A percentile compares a stretch with the other conserved stretches of the same genome.
phyloP scores from a whole-genome alignment of 1,140 invertebrate species.

The Euwallacea fornicatus region DNA sequence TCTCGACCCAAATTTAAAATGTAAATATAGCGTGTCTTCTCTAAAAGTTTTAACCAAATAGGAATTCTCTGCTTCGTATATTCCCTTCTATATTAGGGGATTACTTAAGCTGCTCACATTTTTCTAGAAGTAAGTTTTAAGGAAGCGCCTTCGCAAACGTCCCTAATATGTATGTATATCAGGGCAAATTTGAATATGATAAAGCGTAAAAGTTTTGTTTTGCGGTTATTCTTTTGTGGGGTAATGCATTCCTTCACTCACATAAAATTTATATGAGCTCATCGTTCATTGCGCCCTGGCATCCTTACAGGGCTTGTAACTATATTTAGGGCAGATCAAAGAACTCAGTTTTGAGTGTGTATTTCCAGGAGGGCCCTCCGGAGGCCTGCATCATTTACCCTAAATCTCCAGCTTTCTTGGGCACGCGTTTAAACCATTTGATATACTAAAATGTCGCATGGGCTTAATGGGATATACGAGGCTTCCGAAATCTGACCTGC shows the following conservation, averaged over 20 bases:
- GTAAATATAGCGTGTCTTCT: slow-evolving; percentile 16
- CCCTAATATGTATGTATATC: too few relatives aligned
- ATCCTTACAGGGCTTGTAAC: too few relatives aligned
- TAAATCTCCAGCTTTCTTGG: neutral
- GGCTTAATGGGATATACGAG: slow-evolving; percentile 16
- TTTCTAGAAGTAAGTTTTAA: neutral
- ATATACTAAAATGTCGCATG: slow-evolving; percentile 13
- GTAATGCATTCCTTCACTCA: too few relatives aligned
- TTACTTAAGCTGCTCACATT: neutral
- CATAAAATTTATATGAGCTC: too few relatives aligned
- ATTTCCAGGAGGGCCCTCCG: neutral
- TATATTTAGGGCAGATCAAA: too few relatives aligned
- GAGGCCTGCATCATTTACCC: neutral
- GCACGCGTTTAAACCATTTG: slow-evolving; percentile 11
- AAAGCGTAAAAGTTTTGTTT: too few relatives aligned
- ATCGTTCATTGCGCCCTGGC: too few relatives aligned
- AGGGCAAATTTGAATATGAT: too few relatives aligned
- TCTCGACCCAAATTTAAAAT: slow-evolving; percentile 16
- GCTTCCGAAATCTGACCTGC: slow-evolving; percentile 21
- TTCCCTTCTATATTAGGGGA: slow-evolving; percentile 5
- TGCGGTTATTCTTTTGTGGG: too few relatives aligned
- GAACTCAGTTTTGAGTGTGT: too few relatives aligned
- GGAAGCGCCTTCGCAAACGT: too few relatives aligned
- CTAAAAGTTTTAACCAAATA: slow-evolving; percentile 27
- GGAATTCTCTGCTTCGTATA: slow-evolving; percentile 13